Evolutionary conservation across 2,888 invertebrate species (phyloP), one percentile per base, ranked within the genome.

Genomic region (Athrips mouffetella): DNA sequence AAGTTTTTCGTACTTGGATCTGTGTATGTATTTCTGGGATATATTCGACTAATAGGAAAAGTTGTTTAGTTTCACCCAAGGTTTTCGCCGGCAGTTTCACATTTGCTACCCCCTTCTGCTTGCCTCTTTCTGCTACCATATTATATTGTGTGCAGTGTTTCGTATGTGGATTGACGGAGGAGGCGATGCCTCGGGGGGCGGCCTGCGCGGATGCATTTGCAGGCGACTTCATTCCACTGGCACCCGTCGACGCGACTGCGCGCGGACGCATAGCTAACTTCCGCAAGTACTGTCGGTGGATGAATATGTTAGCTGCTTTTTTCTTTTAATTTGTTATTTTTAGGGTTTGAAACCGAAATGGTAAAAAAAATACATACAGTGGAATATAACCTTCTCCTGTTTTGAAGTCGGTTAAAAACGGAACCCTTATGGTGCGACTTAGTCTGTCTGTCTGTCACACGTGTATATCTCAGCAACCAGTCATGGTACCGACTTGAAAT

Each of bases 161-260:
- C 55, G 80, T 83, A 1, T 83, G 82, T 47, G 83, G 83, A 0
- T 53, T 82, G 21, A 60, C 60, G 0, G 54, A 53, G 0, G 5
- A 25, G 0, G 69, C 66, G 0, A 68, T 83, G 0, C 83, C 83
- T 0, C 45, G 23, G 0, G 48, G 63, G 15, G 67, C 79, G 1
- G 54, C 62, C 53, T 83, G 83, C 45, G 71, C 75, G 0, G 80
- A 80, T 41, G 83, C 82, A 0, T 83, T 83, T 50, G 73, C 77
- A 2, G 41, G 75, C 0, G 79, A 78, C 60, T 78, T 80, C 60
- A 52, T 80, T 0, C 76, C 80, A 0, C 59, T 81, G 23, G 61
- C 70, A 45, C 78, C 78, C 0, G 59, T 73, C 0, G 75, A 80
- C 51, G 63, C 70, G 0, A 59, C 58, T 0, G 73, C 81, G 1